These are phyloP conservation scores for Psilanteris sp. DNA, from an alignment of 1,140 invertebrate genomes.

Conservation along the genomic window DNA sequence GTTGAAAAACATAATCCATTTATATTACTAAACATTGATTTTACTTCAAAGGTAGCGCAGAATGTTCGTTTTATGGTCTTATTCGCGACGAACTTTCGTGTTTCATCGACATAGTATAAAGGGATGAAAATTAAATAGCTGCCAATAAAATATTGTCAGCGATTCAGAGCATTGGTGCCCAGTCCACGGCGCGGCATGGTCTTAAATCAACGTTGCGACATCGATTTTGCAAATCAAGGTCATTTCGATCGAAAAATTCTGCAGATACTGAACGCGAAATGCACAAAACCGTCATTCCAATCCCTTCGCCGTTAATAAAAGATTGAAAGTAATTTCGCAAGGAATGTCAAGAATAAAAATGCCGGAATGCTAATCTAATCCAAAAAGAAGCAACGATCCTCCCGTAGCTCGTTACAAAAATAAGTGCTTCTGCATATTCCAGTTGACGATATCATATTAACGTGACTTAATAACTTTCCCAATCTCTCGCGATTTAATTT, in stretches of 20 bases:
- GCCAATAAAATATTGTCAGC: conserved; percentile 41
- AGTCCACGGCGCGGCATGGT: conserved; percentile 76
- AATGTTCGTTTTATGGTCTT: conserved; percentile 3
- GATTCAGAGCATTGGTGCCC: conserved; percentile 70
- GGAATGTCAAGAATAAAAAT: conserved; percentile 5
- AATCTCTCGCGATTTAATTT: conserved; percentile 47
- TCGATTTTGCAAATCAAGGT: conserved; percentile 61
- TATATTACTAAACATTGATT: not conserved
- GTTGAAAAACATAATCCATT: not conserved
- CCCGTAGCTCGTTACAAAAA: conserved; percentile 25
- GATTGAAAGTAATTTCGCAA: conserved; percentile 17
- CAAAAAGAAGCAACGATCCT: not conserved
- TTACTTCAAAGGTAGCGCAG: not conserved
- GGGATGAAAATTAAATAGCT: conserved; percentile 47
- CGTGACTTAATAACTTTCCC: conserved; percentile 42
- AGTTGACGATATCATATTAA: conserved; percentile 34
- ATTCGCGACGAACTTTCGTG: not conserved
- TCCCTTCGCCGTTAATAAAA: not conserved
- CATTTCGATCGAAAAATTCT: conserved; percentile 14
- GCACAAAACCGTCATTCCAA: conserved; percentile 23
- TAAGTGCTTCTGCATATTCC: conserved; percentile 36
- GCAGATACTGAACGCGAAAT: conserved; percentile 5
- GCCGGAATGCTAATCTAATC: conserved; percentile 24
- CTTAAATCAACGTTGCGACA: conserved; percentile 72
- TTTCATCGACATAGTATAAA: conserved; percentile 29